Evolutionary conservation across 2,797 vertebrate species (phyloP).

Genomic region (Glyptemys insculpta): DNA sequence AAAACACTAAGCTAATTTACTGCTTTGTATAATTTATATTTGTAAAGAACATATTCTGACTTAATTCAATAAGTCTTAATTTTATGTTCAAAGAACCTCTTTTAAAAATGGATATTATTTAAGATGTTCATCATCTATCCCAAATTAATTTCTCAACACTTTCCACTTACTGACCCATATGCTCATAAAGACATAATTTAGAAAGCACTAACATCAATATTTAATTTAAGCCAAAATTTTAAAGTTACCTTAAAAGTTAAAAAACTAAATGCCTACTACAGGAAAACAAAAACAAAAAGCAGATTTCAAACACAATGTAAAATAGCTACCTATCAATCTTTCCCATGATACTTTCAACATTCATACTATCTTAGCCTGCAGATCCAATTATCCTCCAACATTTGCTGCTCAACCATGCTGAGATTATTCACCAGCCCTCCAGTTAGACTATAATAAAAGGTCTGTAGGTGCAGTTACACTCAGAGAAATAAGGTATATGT

Average conservation of each 20-base stretch:
- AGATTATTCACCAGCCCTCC: conserved; percentile 77
- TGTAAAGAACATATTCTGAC: not conserved
- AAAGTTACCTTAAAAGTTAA: conserved; percentile 50
- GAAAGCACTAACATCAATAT: conserved; percentile 50
- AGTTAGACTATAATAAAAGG: conserved; percentile 80
- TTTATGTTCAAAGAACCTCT: not conserved
- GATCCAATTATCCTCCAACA: conserved; percentile 82
- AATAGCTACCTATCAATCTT: conserved; percentile 74
- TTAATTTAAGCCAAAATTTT: conserved; percentile 33
- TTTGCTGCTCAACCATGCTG: conserved; percentile 81
- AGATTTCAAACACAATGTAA: conserved; percentile 54
- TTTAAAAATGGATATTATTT: conserved; percentile 52
- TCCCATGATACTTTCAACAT: conserved; percentile 62
- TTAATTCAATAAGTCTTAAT: conserved; percentile 12
- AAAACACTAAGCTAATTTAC: not conserved
- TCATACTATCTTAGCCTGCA: conserved; percentile 72
- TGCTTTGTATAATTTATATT: not conserved
- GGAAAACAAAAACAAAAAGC: conserved; percentile 65
- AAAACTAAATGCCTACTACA: conserved; percentile 8
- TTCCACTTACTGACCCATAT: conserved; percentile 20
- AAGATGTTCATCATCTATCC: conserved; percentile 17
- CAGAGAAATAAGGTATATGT: conserved; percentile 65
- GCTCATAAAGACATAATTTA: conserved; percentile 43
- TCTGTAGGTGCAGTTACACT: conserved; percentile 68
- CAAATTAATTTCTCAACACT: conserved; percentile 26